Evolutionary conservation across 2,797 vertebrate genomes (phyloP).

Genomic region (Chaenodraco wilsoni): DNA sequence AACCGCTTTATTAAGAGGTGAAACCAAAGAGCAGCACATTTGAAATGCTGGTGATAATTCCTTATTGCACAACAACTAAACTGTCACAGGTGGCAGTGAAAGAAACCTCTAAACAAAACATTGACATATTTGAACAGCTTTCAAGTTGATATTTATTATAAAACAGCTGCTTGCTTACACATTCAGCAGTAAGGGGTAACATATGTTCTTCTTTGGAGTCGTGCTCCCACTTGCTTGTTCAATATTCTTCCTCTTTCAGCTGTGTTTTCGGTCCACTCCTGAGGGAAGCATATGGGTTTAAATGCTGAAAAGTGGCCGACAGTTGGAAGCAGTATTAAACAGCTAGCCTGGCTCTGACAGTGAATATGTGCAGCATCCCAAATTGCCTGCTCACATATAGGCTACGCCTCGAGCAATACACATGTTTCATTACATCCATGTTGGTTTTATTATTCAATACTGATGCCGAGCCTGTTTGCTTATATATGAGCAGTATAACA

Average conservation of each 20-base stretch:
- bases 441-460: constrained; percentile 35
- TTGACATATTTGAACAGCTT: too few species aligned
- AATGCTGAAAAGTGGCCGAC: too few species aligned
- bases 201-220: neutral
- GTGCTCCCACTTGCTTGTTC: neutral
- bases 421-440: constrained; percentile 27
- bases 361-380: constrained; percentile 1
- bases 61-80: neutral
- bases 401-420: constrained; percentile 1
- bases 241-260: neutral
- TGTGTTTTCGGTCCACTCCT: too few species aligned
- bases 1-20: neutral
- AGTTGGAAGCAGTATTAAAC: neutral
- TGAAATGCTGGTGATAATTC: neutral
- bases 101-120: neutral
- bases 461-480: constrained; percentile 24
- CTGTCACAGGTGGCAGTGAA: neutral
- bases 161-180: neutral
- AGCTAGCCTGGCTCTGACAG: neutral
- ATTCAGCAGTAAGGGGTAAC: neutral
- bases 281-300: too few species aligned
- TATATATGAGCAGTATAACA: constrained; percentile 29
- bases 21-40: neutral
- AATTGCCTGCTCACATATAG: neutral
- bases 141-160: neutral